Conservation (phyloP, 2,797 vertebrate genomes). For the Falco biarmicus region DNA sequence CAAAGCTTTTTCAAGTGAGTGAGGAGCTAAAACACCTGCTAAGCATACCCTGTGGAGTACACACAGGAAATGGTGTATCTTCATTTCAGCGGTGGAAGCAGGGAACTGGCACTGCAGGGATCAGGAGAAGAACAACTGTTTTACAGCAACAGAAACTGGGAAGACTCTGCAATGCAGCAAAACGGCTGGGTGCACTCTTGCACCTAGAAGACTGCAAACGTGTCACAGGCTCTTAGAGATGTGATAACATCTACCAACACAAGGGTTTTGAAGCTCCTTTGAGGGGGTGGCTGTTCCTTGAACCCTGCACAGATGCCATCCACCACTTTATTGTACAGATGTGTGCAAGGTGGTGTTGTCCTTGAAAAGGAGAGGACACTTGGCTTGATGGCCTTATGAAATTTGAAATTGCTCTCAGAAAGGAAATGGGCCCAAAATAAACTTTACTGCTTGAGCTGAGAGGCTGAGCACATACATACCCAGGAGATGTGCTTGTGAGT, state of each 20-base stretch:
- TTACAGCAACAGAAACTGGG: not conserved
- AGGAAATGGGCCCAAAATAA: not conserved
- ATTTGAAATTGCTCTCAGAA: not conserved
- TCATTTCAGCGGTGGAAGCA: accelerated
- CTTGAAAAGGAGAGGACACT: not conserved
- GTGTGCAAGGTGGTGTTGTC: not conserved
- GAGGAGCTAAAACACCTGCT: not conserved
- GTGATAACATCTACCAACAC: not conserved
- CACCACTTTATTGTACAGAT: not conserved
- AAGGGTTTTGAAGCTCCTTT: not conserved
- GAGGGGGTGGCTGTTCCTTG: not conserved
- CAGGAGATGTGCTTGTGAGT: not conserved
- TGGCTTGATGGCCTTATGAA: not conserved
- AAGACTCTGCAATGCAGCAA: not conserved
- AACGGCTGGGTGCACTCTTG: not conserved
- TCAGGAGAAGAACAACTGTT: not conserved
- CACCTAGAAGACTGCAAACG: not conserved
- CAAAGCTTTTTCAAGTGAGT: not conserved
- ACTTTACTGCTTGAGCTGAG: not conserved
- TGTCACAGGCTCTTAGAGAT: not conserved
- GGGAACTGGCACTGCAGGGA: not conserved
- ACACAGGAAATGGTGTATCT: not conserved
- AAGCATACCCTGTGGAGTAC: not conserved
- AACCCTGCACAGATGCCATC: not conserved
- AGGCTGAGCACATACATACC: not conserved